Base-by-base conservation (phyloP, 2,888 invertebrate species). In the Azorinus chamasolen region DNA sequence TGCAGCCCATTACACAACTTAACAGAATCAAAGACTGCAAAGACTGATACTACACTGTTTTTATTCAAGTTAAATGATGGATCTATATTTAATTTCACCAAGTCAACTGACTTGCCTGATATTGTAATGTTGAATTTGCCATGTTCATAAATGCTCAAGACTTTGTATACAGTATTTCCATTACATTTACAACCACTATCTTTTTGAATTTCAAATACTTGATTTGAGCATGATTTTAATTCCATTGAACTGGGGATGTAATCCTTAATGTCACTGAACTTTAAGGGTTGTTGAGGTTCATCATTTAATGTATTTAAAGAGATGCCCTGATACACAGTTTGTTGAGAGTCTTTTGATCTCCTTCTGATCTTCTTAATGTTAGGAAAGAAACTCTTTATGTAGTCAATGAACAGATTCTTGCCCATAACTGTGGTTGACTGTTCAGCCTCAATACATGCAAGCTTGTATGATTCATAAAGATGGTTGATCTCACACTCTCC, bases 1-100 rank as follows among this genome's bases (percentile, higher is more conserved):
- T 27, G 16, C 14, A 58, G 2, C 12, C 64, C 64, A 27, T 50
- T 18, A 71, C 71, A 51, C 24, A 51, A 51, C 22, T 22, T 51
- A 22, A 51, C 16, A 16, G 51, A 51, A 3, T 20, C 24, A 51
- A 51, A 51, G 24, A 51, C 51, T 51, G 51, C 51, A 51, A 51
- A 51, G 16, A 51, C 24, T 51, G 24, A 22, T 25, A 20, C 51
- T 8, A 51, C 8, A 51, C 51, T 22, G 22, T 16, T 54, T 54
- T 54, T 37, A 54, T 37, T 54, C 14, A 54, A 54, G 12, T 54
- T 8, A 54, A 14, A 54, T n/a, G 37, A 54, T 54, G 54, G 25
- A 54, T 54, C 54, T 54, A 54, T 54, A 37, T 54, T 20, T 18
- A 54, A 32, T 54, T 20, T 51, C 24, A 16, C 16, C 24, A 51